Evolutionary conservation across 2,113 vertebrate genomes (phyloP), one percentile per base, ranked within the genome.

Genomic region (Hystrix cristata): DNA sequence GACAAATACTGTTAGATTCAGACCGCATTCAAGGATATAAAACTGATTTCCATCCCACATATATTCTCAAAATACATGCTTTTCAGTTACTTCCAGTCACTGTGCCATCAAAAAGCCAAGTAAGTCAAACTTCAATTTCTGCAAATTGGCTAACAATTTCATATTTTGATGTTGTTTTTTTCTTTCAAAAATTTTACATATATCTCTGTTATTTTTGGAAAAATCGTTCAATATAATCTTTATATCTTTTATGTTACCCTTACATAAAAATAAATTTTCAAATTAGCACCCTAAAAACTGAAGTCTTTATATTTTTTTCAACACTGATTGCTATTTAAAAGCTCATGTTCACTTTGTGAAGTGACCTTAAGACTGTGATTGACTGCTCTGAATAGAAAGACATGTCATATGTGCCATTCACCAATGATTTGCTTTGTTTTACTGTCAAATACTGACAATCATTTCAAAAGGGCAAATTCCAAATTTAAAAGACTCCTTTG

Each of bases 401-500:
- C 27, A 3, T 31, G 12, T 60, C 23, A 46, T 27, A 15, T 43
- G 46, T 29, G 11, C 64, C 43, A 51, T 16, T 86, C 43, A 67
- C 57, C 48, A 1, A n/a, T 7, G 18, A 55, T 51, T 4, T 72
- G 38, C 15, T 86, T 79, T 85, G 29, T 80, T 79, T 94, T 86
- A 62, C n/a, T 90, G 87, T 51, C 55, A 64, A 89, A 53, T 65
- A 71, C 62, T n/a, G 53, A 65, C 59, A 85, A 21, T 71, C 53
- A 64, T 92, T 94, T 96, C 27, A 55, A 92, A 95, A 96, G 48
- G 25, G 43, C 29, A 85, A 92, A 94, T 87, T 92, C 57, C 62
- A 76, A 87, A 34, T 88, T 84, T 53, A 90, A 91, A 96, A 79
- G 60, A 51, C 8, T 55, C 8, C 34, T 91, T 82, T 87, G 18